These are phyloP conservation scores for Cheumatopsyche charites DNA, from an alignment of 1,140 invertebrate species.

Conservation along the genomic window DNA sequence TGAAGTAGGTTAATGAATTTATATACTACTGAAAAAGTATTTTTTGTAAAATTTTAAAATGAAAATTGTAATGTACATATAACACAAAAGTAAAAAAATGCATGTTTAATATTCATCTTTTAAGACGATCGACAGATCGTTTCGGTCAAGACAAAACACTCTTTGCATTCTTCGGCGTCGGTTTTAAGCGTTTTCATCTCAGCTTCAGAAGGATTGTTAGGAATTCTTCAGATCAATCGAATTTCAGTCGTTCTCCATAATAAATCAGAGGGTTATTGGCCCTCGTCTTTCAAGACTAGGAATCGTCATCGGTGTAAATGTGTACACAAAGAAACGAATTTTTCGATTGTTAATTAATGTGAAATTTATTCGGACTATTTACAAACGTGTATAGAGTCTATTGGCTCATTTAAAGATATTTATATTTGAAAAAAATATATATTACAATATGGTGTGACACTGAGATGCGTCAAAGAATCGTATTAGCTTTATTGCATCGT, in stretches of 20 bases:
- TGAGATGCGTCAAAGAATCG: background rate
- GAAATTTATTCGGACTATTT: no score
- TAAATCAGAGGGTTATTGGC: slow-evolving; percentile 24
- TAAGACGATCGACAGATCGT: background rate
- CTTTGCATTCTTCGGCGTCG: slow-evolving; percentile 15
- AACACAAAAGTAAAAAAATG: no score
- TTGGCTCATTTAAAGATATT: no score
- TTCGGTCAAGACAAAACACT: slow-evolving; percentile 4
- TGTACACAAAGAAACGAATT: background rate
- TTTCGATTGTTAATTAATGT: no score
- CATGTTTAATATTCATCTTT: no score
- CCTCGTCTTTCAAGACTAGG: slow-evolving; percentile 2
- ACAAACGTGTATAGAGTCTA: no score
- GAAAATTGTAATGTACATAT: no score
- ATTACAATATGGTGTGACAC: no score
- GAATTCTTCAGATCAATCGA: slow-evolving; percentile 30
- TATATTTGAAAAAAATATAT: no score
- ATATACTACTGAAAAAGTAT: no score
- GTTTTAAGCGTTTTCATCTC: slow-evolving; percentile 9
- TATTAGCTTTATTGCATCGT: background rate
- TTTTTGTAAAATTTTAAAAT: no score
- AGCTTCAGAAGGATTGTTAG: slow-evolving; percentile 8
- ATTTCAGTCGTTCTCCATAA: slow-evolving; percentile 10
- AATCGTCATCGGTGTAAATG: slow-evolving; percentile 12
- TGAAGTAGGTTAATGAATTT: no score